Evolutionary conservation across 1,140 invertebrate genomes (phyloP), one percentile per base, ranked within the genome.

Genomic region (Drosophila yakuba): DNA sequence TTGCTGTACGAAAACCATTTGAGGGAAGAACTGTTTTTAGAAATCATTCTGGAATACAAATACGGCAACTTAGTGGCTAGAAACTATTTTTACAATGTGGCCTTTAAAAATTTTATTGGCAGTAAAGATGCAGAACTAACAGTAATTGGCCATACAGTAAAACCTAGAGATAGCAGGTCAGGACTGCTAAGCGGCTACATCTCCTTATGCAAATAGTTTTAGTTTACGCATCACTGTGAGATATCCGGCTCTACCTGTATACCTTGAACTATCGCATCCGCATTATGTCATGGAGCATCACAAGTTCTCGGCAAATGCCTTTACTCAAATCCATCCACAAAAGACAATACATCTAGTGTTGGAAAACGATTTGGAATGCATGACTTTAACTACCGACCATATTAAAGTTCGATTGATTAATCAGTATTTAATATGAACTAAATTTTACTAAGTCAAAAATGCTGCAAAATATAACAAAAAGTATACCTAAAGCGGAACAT

Each of bases 221-320:
- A 91, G 68, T 39, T 57, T 93, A 39, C 79, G 82, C 12, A 90
- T 93, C 12, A 76, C 68, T 2, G 60, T 93, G 0, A 74, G 58
- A 11, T 77, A 62, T 41, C 84, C 91, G 2, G 80, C 81, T 0
- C 41, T 93, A 11, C 89, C 92, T 39, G 75, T 93, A 1, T 93
- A 90, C 43, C 74, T 93, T 35, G 91, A 92, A 64, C 20, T 93
- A 2, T 43, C 58, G 4, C 74, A 90, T 71, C 73, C 73, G 0
- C 48, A 74, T 6, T 73, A 77, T 11, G 32, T 73, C 0, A 80
- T 74, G 3, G 52, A 74, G 12, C 68, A 55, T 7, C 91, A 93
- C 59, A 68, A 51, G 25, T 92, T 93, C 51, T 92, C 92, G 0
- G 79, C 75, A 5, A 93, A 93, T 80, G 92, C 92, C 5, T 93